These are phyloP conservation scores for Epinotia nisella DNA, from an alignment of 2,888 invertebrate genomes.

Conservation along the genomic window DNA sequence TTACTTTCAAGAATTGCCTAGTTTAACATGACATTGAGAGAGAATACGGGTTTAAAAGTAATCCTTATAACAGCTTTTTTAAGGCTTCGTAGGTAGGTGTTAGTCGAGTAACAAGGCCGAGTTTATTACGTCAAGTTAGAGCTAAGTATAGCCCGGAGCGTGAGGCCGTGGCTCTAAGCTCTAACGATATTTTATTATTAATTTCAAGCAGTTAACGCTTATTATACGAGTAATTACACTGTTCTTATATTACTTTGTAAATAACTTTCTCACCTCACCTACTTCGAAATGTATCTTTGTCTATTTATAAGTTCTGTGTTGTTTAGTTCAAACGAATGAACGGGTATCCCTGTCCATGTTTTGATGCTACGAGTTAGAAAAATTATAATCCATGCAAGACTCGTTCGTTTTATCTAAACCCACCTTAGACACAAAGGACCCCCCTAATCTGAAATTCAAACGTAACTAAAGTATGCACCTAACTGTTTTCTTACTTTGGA, in stretches of 20 bases:
- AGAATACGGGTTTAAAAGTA: slow-evolving; percentile 48
- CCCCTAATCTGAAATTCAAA: neutral
- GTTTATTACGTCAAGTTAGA: slow-evolving; percentile 25
- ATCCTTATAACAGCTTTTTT: slow-evolving; percentile 51
- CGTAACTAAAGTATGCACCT: no score
- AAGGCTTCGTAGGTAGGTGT: slow-evolving; percentile 56
- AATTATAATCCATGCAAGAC: neutral
- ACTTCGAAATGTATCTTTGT: neutral
- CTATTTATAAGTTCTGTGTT: neutral
- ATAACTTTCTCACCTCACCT: neutral
- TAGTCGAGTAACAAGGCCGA: slow-evolving; percentile 50
- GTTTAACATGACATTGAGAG: slow-evolving; percentile 21
- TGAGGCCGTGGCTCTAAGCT: neutral
- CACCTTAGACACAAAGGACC: neutral
- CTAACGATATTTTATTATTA: slow-evolving; percentile 6
- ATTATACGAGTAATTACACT: slow-evolving; percentile 1
- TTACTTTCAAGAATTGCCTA: slow-evolving; percentile 15
- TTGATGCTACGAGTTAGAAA: neutral
- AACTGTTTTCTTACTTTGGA: no score
- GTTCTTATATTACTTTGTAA: neutral
- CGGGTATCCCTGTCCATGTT: neutral
- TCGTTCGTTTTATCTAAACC: neutral
- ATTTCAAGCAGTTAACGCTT: slow-evolving; percentile 22
- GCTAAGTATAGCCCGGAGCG: slow-evolving; percentile 26
- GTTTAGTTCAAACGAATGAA: neutral